Percentiles rank a stretch among this genome's conserved stretches.
Conservation (phyloP, 2,797 vertebrate genomes). For the Triplophysa yarkandensis region DNA sequence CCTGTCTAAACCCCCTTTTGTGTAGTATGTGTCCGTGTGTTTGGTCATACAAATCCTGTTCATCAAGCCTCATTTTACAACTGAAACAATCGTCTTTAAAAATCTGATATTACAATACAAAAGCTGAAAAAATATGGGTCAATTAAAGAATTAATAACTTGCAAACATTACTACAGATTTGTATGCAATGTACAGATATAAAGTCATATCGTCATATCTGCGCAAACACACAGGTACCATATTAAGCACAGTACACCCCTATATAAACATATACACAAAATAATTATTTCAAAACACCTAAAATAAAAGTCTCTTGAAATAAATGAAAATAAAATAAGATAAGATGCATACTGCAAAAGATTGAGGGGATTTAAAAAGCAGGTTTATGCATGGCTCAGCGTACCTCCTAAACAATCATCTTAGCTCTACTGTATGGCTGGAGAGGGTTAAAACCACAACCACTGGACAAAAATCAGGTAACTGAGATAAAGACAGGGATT, state of each 20-base stretch:
- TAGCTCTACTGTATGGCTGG: constrained; percentile 58
- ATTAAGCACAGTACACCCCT: constrained; percentile 65
- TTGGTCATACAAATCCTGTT: constrained; percentile 72
- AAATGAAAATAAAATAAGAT: constrained; percentile 25
- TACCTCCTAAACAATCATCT: constrained; percentile 35
- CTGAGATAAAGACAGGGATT: constrained; percentile 56
- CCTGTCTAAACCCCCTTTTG: constrained; percentile 67
- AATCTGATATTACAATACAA: neutral
- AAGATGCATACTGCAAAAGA: constrained; percentile 11
- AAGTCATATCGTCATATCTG: constrained; percentile 55
- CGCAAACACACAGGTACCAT: constrained; percentile 76
- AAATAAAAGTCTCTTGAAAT: constrained; percentile 42
- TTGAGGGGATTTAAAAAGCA: constrained; percentile 62
- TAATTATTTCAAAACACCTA: constrained; percentile 61
- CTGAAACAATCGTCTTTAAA: neutral
- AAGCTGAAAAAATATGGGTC: neutral
- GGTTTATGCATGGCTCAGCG: constrained; percentile 63
- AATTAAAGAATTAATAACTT: neutral
- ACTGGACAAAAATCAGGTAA: constrained; percentile 59
- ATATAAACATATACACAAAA: constrained; percentile 83
- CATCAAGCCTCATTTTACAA: neutral
- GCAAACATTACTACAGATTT: constrained; percentile 68
- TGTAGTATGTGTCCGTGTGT: constrained; percentile 79
- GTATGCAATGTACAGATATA: constrained; percentile 68
- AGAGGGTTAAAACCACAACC: constrained; percentile 74